Evolutionary conservation across 2,888 invertebrate species (phyloP).

Genomic region (Yponomeuta plumbellus): DNA sequence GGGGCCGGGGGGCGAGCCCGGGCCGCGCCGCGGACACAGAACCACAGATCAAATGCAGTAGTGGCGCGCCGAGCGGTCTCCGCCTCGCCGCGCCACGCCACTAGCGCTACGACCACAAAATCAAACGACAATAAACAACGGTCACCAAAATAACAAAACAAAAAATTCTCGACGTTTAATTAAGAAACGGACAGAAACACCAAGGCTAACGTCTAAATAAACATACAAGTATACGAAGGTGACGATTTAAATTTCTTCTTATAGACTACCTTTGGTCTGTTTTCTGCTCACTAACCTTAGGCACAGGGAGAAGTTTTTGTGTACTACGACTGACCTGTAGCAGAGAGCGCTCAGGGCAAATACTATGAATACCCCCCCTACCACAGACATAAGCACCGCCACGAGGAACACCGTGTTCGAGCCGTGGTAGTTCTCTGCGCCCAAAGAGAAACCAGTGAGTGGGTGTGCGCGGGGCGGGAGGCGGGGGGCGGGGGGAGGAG

Average conservation of each 20-base stretch:
- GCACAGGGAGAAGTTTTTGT: conserved; percentile 99
- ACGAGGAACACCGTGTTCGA: conserved; percentile 98
- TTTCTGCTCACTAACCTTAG: conserved; percentile 98
- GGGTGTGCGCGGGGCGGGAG: conserved; percentile 37
- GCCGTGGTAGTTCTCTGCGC: conserved; percentile 96
- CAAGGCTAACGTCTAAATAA: conserved; percentile 75
- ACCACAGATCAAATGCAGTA: conserved; percentile 76
- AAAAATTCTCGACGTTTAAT: conserved; percentile 63
- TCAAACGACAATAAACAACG: conserved; percentile 47
- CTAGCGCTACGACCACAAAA: conserved; percentile 73
- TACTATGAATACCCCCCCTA: conserved; percentile 99
- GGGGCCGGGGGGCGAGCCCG: conserved; percentile 29
- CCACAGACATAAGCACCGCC: conserved; percentile 98
- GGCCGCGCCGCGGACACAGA: conserved; percentile 65
- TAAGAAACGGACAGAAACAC: conserved; percentile 68
- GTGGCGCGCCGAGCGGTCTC: conserved; percentile 49
- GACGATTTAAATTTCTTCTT: conserved; percentile 76
- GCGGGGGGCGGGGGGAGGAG: conserved; percentile 44
- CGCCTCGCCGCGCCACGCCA: conserved; percentile 60
- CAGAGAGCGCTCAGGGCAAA: conserved; percentile 99
- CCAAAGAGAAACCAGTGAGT: conserved; percentile 65
- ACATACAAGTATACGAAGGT: conserved; percentile 76
- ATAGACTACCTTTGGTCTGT: conserved; percentile 82
- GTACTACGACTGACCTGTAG: conserved; percentile 99
- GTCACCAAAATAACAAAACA: conserved; percentile 8